These are phyloP conservation scores for Vultur gryphus DNA, from an alignment of 2,797 vertebrate genomes.

Conservation along the genomic window DNA sequence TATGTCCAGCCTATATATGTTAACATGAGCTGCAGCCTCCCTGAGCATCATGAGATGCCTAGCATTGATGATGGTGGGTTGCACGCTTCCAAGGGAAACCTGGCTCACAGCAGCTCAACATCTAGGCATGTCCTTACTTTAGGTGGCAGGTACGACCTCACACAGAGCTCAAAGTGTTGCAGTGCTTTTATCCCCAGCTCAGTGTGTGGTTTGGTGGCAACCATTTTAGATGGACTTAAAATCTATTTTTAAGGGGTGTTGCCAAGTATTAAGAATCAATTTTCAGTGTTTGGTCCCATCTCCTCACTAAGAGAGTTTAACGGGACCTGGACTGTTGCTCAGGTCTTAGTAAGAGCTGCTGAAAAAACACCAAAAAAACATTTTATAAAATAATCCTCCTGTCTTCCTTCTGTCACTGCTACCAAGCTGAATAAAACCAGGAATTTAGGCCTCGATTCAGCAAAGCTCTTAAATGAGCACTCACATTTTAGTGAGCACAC, in stretches of 20 bases:
- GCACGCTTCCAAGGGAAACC: neutral
- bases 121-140: neutral
- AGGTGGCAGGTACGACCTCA: neutral
- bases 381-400: neutral
- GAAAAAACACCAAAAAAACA: neutral
- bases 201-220: neutral
- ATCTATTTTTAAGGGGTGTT: neutral
- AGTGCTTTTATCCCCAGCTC: neutral
- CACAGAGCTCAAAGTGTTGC: neutral
- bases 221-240: neutral
- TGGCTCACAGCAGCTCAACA: neutral
- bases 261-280: neutral
- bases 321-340: neutral
- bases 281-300: neutral
- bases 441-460: constrained; percentile 22
- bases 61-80: neutral
- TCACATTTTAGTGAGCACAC: neutral
- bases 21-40: neutral
- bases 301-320: neutral
- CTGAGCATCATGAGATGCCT: neutral
- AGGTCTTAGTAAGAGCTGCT: neutral
- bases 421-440: neutral
- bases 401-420: neutral
- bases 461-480: neutral
- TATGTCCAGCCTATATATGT: neutral